Evolutionary conservation across 2,113 vertebrate genomes (phyloP).

Genomic region (Sisor rabdophorus): DNA sequence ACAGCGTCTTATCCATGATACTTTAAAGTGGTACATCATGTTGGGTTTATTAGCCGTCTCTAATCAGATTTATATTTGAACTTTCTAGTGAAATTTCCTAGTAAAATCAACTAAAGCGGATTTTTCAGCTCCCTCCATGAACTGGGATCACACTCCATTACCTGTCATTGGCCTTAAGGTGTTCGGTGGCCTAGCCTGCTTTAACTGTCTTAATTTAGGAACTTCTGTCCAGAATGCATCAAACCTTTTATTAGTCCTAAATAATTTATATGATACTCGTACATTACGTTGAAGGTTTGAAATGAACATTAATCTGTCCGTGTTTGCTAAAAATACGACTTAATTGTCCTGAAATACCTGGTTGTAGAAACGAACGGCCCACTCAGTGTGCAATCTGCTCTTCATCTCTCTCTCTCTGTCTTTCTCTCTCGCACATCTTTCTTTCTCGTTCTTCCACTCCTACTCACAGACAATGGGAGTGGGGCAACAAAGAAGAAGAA

Average conservation of each 20-base stretch:
- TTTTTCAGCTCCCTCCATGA: neutral
- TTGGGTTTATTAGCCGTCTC: neutral
- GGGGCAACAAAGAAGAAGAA: slow-evolving; percentile 13
- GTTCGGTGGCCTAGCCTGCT: neutral
- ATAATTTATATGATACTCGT: neutral
- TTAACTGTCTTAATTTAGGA: neutral
- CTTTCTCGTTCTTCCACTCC: neutral
- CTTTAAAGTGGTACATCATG: neutral
- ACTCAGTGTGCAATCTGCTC: slow-evolving; percentile 10
- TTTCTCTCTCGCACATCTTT: neutral
- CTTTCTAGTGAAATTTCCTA: neutral
- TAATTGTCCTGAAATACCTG: slow-evolving; percentile 31
- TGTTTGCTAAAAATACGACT: slow-evolving; percentile 23
- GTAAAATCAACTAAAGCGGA: neutral
- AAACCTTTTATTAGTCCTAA: slow-evolving; percentile 10
- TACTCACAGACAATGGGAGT: neutral
- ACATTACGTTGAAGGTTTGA: neutral
- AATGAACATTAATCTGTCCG: slow-evolving; percentile 21
- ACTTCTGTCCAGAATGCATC: neutral
- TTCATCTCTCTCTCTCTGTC: slow-evolving; percentile 1
- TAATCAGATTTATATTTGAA: neutral
- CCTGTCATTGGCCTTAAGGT: neutral
- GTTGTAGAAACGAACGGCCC: slow-evolving; percentile 20
- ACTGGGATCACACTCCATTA: neutral
- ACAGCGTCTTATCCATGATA: neutral